Evolutionary conservation across 2,113 vertebrate species (phyloP), one percentile per base, ranked within the genome.

Genomic region (Cyrtonyx montezumae): DNA sequence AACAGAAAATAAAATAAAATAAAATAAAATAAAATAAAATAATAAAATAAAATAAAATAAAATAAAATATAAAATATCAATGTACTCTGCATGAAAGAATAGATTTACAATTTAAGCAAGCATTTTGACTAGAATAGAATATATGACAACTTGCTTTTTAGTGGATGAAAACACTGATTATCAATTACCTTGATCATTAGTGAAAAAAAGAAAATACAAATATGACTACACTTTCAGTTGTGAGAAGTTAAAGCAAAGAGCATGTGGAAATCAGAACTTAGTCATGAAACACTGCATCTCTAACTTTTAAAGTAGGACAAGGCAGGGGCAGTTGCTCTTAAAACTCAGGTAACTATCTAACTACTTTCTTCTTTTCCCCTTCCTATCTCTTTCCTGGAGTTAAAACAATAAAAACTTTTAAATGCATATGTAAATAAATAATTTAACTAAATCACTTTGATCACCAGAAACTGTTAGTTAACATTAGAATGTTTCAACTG

Each of bases 371-470:
- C 66, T 48, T 78, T 95, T 56, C 28, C 34, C 45, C 23, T 79
- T 88, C 59, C 36, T 16, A 68, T 71, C 80, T 61, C 58, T 85
- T 43, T 68, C 62, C 48, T 17, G 59, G 63, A 96, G 71, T 65
- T 89, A 78, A 67, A 93, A 92, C 89, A 95, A 96, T 93, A 89
- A 96, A 96, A 96, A 94, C 63, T 67, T 96, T 88, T 86, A 95
- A 93, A 88, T 93, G 86, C 92, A 87, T 95, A 91, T 87, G 77
- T 96, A 96, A 97, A 97, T 97, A 96, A 97, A 96, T 97, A 96
- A 97, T 96, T 97, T 94, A 97, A 96, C 58, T 92, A 88, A 95
- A 96, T 97, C 80, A 53, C 93, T 97, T 95, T 97, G 85, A 96
- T 96, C 91, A 89, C 87, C 76, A 90, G 76, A 87, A 97, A 96